Base-by-base conservation (phyloP, 2,888 invertebrate species). In the Deladenus siricidicola region DNA sequence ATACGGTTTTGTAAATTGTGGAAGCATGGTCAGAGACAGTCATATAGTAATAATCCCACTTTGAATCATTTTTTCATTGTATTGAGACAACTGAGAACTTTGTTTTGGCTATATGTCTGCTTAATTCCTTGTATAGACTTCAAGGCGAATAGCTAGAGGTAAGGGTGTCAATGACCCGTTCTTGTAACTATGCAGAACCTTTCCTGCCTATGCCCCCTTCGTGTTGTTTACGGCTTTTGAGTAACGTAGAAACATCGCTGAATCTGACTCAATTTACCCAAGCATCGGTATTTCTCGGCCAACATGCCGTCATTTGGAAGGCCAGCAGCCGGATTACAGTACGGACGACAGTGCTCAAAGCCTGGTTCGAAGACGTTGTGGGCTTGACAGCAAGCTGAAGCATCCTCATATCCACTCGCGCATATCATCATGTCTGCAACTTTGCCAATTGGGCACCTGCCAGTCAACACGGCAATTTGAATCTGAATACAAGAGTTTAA, bases 371-470 rank as follows among this genome's bases (percentile, higher is more conserved):
- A 77, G 14, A 77, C 77, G 52, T 68, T 68, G 63, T 76, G 74
- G 0, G 75, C 77, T 59, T 71, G 67, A 57, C 77, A 77, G 48
- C 77, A 77, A 24, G 71, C 67, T 0, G 74, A 70, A 24, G 75
- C 77, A 47, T 77, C 77, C 61, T 76, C 67, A 61, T 75, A 74
- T n/a, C 76, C 76, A 10, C 73, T 75, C 29, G 75, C 76, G 54
- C 77, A 77, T 51, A 77, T 64, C 76, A 77, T 77, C 60, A 77
- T 73, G 56, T 76, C 76, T 29, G 70, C 75, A 8, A 77, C 77
- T 58, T 76, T 77, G 56, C 62, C 62, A 34, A 77, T 63, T 4
- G 77, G 76, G 58, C 77, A 77, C 17, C 76, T 69, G 34, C 77
- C 77, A 3, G 77, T 77, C 26, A 77, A 64, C 6, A 77, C 77